A percentile compares a stretch with the other conserved stretches of the same genome.
Evolutionary conservation across 2,797 vertebrate species (phyloP).

Genomic region (Hippopotamyrus pictus): DNA sequence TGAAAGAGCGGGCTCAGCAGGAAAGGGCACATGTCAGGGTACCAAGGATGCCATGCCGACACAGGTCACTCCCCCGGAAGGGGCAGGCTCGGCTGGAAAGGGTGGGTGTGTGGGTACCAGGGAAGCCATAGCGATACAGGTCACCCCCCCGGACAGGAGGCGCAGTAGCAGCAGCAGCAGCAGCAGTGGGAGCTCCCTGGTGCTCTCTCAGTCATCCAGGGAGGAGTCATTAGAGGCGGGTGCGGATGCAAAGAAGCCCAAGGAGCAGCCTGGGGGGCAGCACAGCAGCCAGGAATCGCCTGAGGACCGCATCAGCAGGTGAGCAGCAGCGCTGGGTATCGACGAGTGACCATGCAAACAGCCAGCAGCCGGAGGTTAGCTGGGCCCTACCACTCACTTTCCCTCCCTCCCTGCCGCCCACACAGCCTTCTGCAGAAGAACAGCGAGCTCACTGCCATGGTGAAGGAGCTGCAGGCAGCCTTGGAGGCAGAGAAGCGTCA

Average conservation of each 20-base stretch:
- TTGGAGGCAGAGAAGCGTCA: slow-evolving; percentile 67
- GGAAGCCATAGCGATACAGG: slow-evolving; percentile 33
- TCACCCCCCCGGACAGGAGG: slow-evolving; percentile 29
- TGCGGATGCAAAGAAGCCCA: background rate
- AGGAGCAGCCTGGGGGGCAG: slow-evolving; percentile 33
- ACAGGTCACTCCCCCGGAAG: slow-evolving; percentile 33
- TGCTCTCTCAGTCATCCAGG: background rate
- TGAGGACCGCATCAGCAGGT: slow-evolving; percentile 68
- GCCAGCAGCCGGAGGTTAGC: background rate
- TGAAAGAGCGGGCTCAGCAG: slow-evolving; percentile 15
- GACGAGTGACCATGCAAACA: background rate
- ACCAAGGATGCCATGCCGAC: slow-evolving; percentile 39
- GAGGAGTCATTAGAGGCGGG: background rate
- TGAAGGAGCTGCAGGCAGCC: slow-evolving; percentile 70
- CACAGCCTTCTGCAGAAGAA: slow-evolving; percentile 64
- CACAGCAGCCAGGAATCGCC: slow-evolving; percentile 34
- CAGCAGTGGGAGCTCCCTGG: slow-evolving; percentile 19
- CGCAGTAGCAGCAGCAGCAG: slow-evolving; percentile 17
- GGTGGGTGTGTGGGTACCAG: slow-evolving; percentile 38
- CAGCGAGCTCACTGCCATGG: slow-evolving; percentile 69
- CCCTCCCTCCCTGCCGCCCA: background rate
- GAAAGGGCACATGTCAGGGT: slow-evolving; percentile 27
- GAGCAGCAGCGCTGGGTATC: slow-evolving; percentile 13
- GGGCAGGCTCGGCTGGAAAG: slow-evolving; percentile 16
- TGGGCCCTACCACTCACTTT: background rate